Conservation (phyloP, 2,797 vertebrate genomes). For the Microtus obscurus region DNA sequence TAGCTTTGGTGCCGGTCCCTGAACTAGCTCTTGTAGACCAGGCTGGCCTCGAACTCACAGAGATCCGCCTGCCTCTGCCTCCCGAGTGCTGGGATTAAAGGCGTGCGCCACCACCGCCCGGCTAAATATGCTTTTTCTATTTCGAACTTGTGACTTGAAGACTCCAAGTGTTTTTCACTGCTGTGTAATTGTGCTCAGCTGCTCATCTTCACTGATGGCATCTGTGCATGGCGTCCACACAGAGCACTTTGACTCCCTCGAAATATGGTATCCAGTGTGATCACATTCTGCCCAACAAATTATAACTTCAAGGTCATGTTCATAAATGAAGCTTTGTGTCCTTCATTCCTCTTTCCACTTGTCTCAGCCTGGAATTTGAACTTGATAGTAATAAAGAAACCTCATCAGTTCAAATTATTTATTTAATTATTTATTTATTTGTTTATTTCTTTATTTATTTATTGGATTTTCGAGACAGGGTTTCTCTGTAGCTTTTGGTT, state of each 20-base stretch:
- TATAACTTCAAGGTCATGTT: conserved; percentile 7
- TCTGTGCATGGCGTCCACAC: neutral
- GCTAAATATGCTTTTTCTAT: too few relatives aligned
- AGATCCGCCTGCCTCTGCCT: too few relatives aligned
- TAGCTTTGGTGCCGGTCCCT: too few relatives aligned
- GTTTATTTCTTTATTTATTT: too few relatives aligned
- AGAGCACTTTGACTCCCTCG: neutral
- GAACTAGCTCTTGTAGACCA: too few relatives aligned
- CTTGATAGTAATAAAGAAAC: neutral
- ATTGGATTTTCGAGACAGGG: too few relatives aligned
- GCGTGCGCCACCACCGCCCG: too few relatives aligned
- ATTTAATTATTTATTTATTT: too few relatives aligned
- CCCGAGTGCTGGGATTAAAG: too few relatives aligned
- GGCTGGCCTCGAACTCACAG: too few relatives aligned
- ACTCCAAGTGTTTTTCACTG: neutral
- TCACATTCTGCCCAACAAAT: neutral
- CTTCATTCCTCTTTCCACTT: neutral
- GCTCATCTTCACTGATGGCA: neutral
- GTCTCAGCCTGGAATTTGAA: neutral
- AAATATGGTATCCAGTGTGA: neutral
- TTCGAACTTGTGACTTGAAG: neutral
- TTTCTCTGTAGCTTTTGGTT: too few relatives aligned
- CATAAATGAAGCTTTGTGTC: neutral
- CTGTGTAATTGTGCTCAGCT: neutral
- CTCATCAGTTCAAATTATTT: neutral